These are phyloP conservation scores for Amblyraja radiata DNA, from an alignment of 2,797 vertebrate genomes.

Conservation along the genomic window DNA sequence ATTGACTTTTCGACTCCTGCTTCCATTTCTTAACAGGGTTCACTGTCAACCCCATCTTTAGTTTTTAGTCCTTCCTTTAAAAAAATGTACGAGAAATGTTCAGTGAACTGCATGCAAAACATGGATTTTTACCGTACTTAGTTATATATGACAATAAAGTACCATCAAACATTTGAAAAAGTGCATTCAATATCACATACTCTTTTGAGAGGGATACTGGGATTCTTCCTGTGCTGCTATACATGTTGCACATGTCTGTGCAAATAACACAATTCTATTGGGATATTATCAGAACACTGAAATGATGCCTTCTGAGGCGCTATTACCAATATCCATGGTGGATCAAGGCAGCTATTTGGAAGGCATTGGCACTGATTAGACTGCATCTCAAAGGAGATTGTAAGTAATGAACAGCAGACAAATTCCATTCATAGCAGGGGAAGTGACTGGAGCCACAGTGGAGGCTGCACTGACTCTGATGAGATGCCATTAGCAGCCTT, in stretches of 20 bases:
- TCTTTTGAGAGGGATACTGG: too few relatives aligned
- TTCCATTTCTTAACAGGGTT: background rate
- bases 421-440: background rate
- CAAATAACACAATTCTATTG: background rate
- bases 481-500: background rate
- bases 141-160: too few relatives aligned
- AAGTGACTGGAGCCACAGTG: background rate
- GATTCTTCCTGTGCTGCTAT: background rate
- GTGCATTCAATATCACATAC: background rate
- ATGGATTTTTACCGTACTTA: too few relatives aligned
- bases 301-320: too few relatives aligned
- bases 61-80: background rate
- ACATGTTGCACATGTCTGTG: background rate
- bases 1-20: background rate
- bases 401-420: background rate
- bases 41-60: background rate
- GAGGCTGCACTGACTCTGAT: too few relatives aligned
- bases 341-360: background rate
- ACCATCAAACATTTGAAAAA: background rate
- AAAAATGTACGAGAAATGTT: too few relatives aligned
- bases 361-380: background rate
- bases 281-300: background rate
- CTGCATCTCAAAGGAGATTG: too few relatives aligned
- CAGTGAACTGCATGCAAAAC: too few relatives aligned
- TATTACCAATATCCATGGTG: background rate